Conservation (phyloP, 2,797 vertebrate species). For the Syngnathus acus region DNA sequence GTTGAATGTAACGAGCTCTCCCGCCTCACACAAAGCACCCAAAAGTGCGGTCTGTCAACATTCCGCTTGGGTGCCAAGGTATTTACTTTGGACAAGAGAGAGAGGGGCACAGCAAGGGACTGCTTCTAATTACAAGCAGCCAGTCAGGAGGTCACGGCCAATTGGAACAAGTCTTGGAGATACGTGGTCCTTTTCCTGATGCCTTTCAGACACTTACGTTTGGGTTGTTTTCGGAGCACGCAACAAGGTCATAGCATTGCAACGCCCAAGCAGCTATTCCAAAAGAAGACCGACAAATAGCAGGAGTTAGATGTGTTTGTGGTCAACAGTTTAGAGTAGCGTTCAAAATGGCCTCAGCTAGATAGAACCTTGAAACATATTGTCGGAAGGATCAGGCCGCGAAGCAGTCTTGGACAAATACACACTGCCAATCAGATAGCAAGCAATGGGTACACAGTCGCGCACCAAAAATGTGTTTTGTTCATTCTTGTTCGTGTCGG, state of each 20-base stretch:
- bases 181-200: conserved; percentile 29
- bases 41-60: conserved; percentile 55
- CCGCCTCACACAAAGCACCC: conserved; percentile 31
- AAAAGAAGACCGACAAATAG: conserved; percentile 22
- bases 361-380: background rate
- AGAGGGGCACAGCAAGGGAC: conserved; percentile 50
- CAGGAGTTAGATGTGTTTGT: background rate
- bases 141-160: conserved; percentile 58
- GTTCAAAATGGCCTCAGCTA: background rate
- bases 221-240: conserved; percentile 34
- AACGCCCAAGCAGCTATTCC: conserved; percentile 22
- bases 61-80: conserved; percentile 60
- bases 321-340: background rate
- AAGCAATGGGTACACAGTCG: no score
- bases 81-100: conserved; percentile 59
- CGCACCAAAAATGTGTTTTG: no score
- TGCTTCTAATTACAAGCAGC: conserved; percentile 60
- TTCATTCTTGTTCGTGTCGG: no score
- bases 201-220: conserved; percentile 18
- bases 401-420: no score
- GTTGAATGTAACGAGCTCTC: conserved; percentile 1
- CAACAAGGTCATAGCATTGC: conserved; percentile 22
- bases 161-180: conserved; percentile 44
- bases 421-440: no score
- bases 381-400: background rate